These are phyloP conservation scores for Cyanoderma ruficeps DNA, from an alignment of 2,113 vertebrate genomes.

Conservation along the genomic window DNA sequence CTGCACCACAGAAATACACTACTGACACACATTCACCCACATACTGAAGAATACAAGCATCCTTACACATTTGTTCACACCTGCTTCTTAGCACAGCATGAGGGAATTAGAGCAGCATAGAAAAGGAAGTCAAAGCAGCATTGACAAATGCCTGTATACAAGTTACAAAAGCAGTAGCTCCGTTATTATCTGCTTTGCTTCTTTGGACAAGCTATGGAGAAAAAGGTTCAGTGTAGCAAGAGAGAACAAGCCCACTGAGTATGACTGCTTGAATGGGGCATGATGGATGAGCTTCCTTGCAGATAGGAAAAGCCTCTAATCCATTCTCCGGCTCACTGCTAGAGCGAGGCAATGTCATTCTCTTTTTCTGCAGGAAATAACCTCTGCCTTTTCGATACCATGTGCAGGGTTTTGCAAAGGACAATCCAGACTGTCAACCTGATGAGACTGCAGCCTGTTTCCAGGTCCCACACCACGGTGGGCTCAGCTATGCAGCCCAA, in stretches of 20 bases:
- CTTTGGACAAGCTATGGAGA: neutral
- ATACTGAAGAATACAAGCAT: neutral
- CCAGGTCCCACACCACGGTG: neutral
- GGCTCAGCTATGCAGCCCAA: slow-evolving; percentile 6
- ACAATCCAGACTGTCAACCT: slow-evolving; percentile 15
- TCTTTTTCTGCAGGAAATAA: slow-evolving; percentile 16
- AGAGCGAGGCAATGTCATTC: slow-evolving; percentile 37
- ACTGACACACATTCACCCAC: neutral
- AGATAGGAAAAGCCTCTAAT: slow-evolving; percentile 29
- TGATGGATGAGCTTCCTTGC: slow-evolving; percentile 46
- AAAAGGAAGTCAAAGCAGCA: slow-evolving; percentile 23
- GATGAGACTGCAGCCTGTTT: slow-evolving; percentile 32
- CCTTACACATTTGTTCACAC: neutral
- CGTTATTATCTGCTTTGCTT: slow-evolving; percentile 45
- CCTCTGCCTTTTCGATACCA: slow-evolving; percentile 29
- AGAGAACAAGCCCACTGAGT: slow-evolving; percentile 1
- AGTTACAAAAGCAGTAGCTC: slow-evolving; percentile 21
- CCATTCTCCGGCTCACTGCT: slow-evolving; percentile 20
- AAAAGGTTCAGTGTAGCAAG: slow-evolving; percentile 26
- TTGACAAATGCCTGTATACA: slow-evolving; percentile 3
- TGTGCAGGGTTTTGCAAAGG: slow-evolving; percentile 12
- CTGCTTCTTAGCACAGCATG: neutral
- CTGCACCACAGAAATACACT: neutral
- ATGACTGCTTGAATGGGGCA: slow-evolving; percentile 20
- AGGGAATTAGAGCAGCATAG: neutral